These are phyloP conservation scores for Xestia xanthographa DNA, from an alignment of 2,888 invertebrate genomes.

Conservation along the genomic window DNA sequence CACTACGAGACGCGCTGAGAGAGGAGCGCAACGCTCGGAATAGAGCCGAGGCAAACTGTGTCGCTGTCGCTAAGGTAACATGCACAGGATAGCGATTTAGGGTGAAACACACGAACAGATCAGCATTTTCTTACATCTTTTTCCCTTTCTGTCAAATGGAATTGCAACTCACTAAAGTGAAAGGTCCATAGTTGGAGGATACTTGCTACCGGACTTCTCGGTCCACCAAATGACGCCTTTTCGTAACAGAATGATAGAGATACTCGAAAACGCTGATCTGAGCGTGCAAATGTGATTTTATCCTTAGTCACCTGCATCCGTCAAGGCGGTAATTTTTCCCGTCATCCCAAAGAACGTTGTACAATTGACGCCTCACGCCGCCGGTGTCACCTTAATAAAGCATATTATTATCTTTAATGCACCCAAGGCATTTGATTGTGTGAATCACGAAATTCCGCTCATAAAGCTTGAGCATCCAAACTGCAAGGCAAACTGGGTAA, in stretches of 20 bases:
- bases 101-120: background rate
- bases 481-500: background rate
- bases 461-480: background rate
- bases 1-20: conserved; percentile 81
- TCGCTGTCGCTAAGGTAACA: conserved; percentile 76
- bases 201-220: background rate
- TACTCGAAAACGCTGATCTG: background rate
- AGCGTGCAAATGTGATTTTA: background rate
- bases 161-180: background rate
- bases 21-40: conserved; percentile 81
- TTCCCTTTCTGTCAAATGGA: background rate
- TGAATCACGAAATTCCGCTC: background rate
- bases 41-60: conserved; percentile 76
- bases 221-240: background rate
- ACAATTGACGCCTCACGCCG: background rate
- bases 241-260: background rate
- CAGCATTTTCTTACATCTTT: background rate
- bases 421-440: conserved; percentile 7
- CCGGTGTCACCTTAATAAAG: background rate
- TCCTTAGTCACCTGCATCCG: background rate
- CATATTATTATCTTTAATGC: background rate
- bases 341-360: background rate
- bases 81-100: background rate
- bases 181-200: background rate
- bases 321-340: background rate